Base-by-base conservation (phyloP, 2,797 vertebrate genomes). In the Ambastaia sidthimunki region DNA sequence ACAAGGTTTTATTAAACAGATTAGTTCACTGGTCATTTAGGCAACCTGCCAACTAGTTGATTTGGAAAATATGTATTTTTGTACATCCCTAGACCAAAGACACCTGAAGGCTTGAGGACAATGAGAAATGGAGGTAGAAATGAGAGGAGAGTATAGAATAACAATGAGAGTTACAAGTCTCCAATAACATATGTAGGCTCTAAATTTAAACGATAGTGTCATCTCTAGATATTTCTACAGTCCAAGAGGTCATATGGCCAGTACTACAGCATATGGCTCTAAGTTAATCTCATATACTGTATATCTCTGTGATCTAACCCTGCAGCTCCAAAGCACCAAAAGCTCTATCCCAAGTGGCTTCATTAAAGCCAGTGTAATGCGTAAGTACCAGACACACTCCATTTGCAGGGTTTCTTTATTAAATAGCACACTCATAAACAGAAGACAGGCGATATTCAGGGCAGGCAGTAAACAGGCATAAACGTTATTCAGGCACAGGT, bases 311-410 rank as follows among this genome's bases (percentile, higher is more conserved):
- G 60, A 55, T 72, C 60, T 73, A 72, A 67, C 59, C 78, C 34
- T 66, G 60, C 85, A 83, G 88, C 87, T 90, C 87, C 63, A 88
- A 90, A 80, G 89, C 88, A 84, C 85, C 78, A 82, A 7, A 79
- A 65, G 16, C 85, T 86, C 82, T 87, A 83, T 92, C 91, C 91
- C 92, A 84, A 82, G 74, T 88, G 92, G 89, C 87, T 82, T 92
- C 89, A 91, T 94, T 93, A 93, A 90, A 93, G 88, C 87, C 91
- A 91, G 89, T n/a, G n/a, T n/a, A n/a, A n/a, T n/a, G n/a, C n/a
- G n/a, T n/a, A n/a, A n/a, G n/a, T n/a, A n/a, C n/a, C n/a, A n/a
- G n/a, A n/a, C n/a, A n/a, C n/a, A n/a, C n/a, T n/a, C n/a, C n/a
- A n/a, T n/a, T n/a, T n/a, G n/a, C n/a, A n/a, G n/a, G n/a, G n/a